phyloP scores from a whole-genome alignment of 1,140 invertebrate species.

The Paralvinella palmiformis region DNA sequence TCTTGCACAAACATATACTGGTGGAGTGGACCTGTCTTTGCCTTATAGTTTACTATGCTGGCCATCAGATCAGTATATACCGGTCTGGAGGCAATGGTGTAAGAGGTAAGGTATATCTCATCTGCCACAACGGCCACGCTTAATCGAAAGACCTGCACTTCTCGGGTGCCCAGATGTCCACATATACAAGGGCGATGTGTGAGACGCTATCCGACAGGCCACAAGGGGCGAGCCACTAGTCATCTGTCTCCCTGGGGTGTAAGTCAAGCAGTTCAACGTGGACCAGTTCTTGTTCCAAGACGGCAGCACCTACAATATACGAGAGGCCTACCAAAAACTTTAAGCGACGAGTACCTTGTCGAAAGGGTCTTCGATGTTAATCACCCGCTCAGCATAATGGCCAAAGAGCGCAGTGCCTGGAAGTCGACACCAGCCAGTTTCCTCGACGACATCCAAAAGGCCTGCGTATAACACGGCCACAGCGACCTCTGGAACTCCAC shows the following conservation, averaged over 20 bases:
- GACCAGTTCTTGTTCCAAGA: not conserved
- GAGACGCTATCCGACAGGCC: too few relatives aligned
- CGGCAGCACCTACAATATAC: not conserved
- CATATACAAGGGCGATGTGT: too few relatives aligned
- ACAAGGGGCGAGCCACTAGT: too few relatives aligned
- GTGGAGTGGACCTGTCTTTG: too few relatives aligned
- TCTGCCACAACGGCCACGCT: too few relatives aligned
- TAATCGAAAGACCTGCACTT: too few relatives aligned
- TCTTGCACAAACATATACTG: too few relatives aligned
- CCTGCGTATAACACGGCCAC: slow-evolving; percentile 18
- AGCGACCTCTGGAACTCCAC: slow-evolving; percentile 19
- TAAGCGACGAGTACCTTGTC: not conserved
- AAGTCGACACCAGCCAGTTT: slow-evolving; percentile 18
- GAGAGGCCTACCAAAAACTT: not conserved
- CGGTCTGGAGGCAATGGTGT: too few relatives aligned
- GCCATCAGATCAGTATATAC: too few relatives aligned
- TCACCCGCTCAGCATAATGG: slow-evolving; percentile 7
- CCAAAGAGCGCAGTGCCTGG: slow-evolving; percentile 15
- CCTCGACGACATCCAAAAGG: slow-evolving; percentile 12
- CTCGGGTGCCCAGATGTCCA: too few relatives aligned
- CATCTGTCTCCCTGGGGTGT: not conserved
- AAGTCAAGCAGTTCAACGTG: not conserved
- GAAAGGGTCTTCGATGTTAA: slow-evolving; percentile 13
- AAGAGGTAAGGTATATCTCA: too few relatives aligned
- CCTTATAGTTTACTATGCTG: too few relatives aligned